Base-by-base conservation (phyloP, 2,797 vertebrate species). In the Phrynocephalus vlangalii region DNA sequence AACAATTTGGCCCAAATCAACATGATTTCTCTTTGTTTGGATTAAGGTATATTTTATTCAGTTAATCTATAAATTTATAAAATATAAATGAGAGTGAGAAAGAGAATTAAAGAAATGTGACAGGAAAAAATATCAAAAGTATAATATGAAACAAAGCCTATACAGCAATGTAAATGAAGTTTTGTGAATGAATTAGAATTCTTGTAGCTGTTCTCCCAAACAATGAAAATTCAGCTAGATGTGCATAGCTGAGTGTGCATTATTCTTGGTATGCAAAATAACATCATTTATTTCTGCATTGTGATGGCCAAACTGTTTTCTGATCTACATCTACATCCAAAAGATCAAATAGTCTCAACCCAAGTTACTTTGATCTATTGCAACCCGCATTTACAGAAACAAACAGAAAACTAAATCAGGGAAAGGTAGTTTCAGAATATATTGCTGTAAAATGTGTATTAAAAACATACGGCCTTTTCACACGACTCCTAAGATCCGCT, bases 381-480 rank as follows among this genome's bases (percentile, higher is more conserved):
- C 9, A 92, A 38, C 0, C 80, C 0, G 13, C 90, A 44, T 83
- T 81, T 90, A 78, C 60, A 83, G 78, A 90, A 92, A 22, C 85
- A 6, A 15, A 48, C 85, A 90, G 72, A 87, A 89, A 90, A 77
- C 1, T 79, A 93, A 92, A 90, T 26, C 30, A 86, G 1, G 66
- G 73, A 82, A n/a, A 92, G 78, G 91, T 90, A 13, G 86, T 90
- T 95, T 92, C 70, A 84, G 52, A 89, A 82, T 87, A 85, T 48
- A 70, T 44, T 15, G 13, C 2, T 0, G 16, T 89, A 82, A 33
- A 80, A 84, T 0, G 1, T 66, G 70, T 3, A 79, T n/a, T 71
- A 82, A 68, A 80, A 0, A 48, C 81, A 50, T n/a, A n/a, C n/a
- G n/a, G n/a, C n/a, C n/a, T n/a, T n/a, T n/a, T n/a, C n/a, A n/a